A percentile compares a stretch with the other conserved stretches of the same genome.
Conservation (phyloP, 1,140 invertebrate genomes). For the Magallana gigas region DNA sequence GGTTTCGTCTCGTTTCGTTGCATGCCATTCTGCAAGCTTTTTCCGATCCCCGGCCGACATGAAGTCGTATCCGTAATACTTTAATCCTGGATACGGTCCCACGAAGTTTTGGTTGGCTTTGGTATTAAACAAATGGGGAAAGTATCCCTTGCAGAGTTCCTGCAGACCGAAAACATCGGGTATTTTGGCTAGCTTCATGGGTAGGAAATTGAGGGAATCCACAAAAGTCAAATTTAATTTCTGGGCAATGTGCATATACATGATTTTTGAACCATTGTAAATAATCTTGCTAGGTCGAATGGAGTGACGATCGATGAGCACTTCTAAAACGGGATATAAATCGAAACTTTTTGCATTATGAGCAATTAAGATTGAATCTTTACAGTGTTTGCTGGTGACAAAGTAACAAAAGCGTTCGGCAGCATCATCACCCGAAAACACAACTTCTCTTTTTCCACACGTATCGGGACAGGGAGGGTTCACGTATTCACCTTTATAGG, state of each 20-base stretch:
- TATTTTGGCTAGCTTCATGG: conserved; percentile 42
- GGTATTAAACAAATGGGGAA: conserved; percentile 52
- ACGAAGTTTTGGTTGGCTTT: conserved; percentile 46
- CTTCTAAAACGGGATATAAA: conserved; percentile 46
- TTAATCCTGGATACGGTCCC: conserved; percentile 37
- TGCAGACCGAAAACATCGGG: conserved; percentile 45
- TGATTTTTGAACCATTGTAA: conserved; percentile 47
- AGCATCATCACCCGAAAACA: conserved; percentile 36
- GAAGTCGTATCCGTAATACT: conserved; percentile 39
- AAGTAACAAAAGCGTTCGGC: conserved; percentile 21
- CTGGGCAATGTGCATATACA: conserved; percentile 41
- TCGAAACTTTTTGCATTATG: conserved; percentile 39
- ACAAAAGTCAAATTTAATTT: conserved; percentile 44
- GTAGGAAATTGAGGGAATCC: conserved; percentile 46
- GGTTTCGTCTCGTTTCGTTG: conserved; percentile 6
- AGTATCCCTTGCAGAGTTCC: conserved; percentile 47
- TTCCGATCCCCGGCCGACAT: conserved; percentile 41
- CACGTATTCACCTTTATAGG: not conserved
- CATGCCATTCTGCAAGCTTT: conserved; percentile 32
- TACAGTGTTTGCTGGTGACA: not conserved
- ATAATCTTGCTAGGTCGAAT: conserved; percentile 45
- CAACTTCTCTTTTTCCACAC: conserved; percentile 31
- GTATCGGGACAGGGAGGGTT: not conserved
- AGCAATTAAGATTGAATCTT: conserved; percentile 22
- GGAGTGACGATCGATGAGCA: conserved; percentile 48